A percentile compares a stretch with the other conserved stretches of the same genome.
These are phyloP conservation scores for Porites australiensis DNA, from an alignment of 64 coral and sea anemone species.

Conservation along the genomic window DNA sequence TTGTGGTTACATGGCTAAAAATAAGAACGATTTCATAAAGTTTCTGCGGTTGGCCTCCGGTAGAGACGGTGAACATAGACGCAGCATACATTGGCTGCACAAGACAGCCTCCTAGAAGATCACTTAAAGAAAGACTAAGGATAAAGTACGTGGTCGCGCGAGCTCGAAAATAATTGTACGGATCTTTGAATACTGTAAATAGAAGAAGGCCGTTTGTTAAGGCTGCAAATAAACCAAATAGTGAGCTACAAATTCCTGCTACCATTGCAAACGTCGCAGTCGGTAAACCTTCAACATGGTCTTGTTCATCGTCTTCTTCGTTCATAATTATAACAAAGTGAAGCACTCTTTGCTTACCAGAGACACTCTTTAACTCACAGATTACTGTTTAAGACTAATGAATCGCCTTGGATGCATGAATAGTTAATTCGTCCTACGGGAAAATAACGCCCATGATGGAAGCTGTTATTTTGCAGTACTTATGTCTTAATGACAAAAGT, in stretches of 20 bases:
- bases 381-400: neutral
- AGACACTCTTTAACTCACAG: neutral
- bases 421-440: neutral
- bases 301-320: neutral
- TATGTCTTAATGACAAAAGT: too few species aligned
- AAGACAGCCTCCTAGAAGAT: constrained; percentile 59
- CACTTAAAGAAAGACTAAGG: constrained; percentile 64
- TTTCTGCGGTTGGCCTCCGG: too few species aligned
- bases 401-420: neutral
- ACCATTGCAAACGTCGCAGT: neutral
- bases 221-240: constrained; percentile 29
- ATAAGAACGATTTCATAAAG: too few species aligned
- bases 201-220: constrained; percentile 69
- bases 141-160: constrained; percentile 65
- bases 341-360: neutral
- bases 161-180: constrained; percentile 66
- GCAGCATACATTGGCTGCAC: too few species aligned
- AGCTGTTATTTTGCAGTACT: neutral
- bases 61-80: too few species aligned
- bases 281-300: neutral
- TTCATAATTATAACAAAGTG: neutral
- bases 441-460: too few species aligned
- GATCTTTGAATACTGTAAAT: constrained; percentile 72
- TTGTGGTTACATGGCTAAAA: too few species aligned
- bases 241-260: constrained; percentile 59